phyloP scores from a whole-genome alignment of 2,113 vertebrate species.

The Nannospalax galili region DNA sequence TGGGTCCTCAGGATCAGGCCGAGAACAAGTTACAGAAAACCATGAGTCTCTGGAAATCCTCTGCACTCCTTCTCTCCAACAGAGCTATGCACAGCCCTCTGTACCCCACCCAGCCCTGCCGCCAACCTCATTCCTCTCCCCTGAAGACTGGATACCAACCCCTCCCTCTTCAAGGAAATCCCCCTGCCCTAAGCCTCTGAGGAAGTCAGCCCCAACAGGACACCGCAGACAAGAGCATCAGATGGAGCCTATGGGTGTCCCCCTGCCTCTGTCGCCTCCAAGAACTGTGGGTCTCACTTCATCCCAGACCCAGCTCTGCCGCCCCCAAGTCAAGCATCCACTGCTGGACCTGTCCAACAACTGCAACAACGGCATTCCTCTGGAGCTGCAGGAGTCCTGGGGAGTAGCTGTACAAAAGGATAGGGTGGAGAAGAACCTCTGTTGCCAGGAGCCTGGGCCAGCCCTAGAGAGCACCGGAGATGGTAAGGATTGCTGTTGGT shows the following conservation, averaged over 20 bases:
- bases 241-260: neutral
- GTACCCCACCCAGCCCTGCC: neutral
- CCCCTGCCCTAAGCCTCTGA: conserved; percentile 75
- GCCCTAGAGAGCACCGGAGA: neutral
- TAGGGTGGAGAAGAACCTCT: rapidly evolving
- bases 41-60: neutral
- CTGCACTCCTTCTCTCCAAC: neutral
- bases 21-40: neutral
- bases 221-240: neutral
- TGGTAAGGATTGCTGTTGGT: conserved; percentile 35
- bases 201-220: conserved; percentile 58
- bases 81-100: neutral
- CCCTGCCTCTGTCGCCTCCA: rapidly evolving
- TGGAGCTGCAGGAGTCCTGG: neutral
- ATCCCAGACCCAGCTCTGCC: neutral
- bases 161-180: conserved; percentile 78
- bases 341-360: conserved; percentile 72
- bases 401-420: neutral
- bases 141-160: conserved; percentile 50
- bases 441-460: rapidly evolving
- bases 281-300: rapidly evolving
- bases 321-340: conserved; percentile 29
- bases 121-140: rapidly evolving
- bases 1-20: neutral
- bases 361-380: conserved; percentile 25